Base-by-base conservation (phyloP, 1,140 invertebrate species). In the Drosophila funebris region DNA sequence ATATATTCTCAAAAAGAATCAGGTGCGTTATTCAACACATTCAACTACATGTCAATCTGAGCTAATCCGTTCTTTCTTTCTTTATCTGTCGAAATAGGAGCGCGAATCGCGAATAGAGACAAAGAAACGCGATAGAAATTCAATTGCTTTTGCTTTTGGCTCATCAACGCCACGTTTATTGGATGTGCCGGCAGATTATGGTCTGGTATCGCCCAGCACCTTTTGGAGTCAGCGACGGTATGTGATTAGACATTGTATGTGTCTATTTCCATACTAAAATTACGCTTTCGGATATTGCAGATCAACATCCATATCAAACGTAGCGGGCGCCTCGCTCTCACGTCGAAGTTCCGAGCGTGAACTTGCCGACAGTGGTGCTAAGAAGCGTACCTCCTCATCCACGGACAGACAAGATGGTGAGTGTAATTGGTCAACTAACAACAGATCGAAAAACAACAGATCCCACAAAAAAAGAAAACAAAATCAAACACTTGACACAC, bases 141-240 rank as follows among this genome's bases (percentile, higher is more conserved):
- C 93, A 36, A 93, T 94, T 73, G 87, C 70, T 53, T 97, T 97
- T 93, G 97, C 96, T 31, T 97, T 97, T 92, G 97, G 97, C 37
- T 97, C 96, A 82, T 97, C 96, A 58, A 97, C 96, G 46, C 96
- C 97, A 54, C 93, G 97, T 62, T 95, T 97, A 93, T 92, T 97
- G 76, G 96, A 97, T 88, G 83, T 87, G 87, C 96, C 96, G 22
- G 94, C 95, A 36, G 96, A 97, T 91, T 95, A 95, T 62, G 94
- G 95, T 46, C 73, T 79, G 60, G 78, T 91, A 67, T 91, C 90
- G 66, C 88, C 90, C 57, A 91, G 87, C 64, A 94, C 95, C 57
- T 96, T 96, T 93, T 97, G 96, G 96, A 95, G 95, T 53, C 94
- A 96, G 80, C 94, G 96, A 91, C 94, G 94, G 94, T 95, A 83